These are phyloP conservation scores for Mobula hypostoma DNA, from an alignment of 2,113 vertebrate genomes.

Conservation along the genomic window DNA sequence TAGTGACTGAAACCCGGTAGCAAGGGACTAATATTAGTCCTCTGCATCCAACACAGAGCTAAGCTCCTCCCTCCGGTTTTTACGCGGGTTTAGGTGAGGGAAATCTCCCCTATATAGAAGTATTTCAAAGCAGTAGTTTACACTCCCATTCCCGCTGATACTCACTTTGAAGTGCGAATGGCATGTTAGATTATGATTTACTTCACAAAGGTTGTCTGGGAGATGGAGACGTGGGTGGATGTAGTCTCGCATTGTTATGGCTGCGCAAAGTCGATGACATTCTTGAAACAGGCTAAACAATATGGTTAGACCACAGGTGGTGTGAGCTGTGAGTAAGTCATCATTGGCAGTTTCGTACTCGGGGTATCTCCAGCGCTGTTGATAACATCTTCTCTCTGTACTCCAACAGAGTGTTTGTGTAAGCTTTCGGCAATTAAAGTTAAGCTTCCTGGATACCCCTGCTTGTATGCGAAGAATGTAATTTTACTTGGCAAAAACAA, in stretches of 20 bases:
- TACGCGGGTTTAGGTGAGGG: no score
- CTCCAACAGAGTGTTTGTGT: background rate
- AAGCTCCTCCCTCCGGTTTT: no score
- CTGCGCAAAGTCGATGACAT: no score
- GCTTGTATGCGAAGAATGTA: no score
- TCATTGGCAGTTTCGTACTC: background rate
- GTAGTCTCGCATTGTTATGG: background rate
- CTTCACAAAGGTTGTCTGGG: background rate
- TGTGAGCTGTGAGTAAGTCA: background rate
- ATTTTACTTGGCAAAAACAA: no score
- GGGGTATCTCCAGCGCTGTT: background rate
- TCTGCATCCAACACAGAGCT: no score
- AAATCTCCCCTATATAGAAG: background rate
- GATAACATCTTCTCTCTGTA: background rate
- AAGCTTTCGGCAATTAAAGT: no score
- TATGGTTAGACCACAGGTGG: background rate
- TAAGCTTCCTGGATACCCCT: no score
- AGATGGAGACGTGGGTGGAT: background rate
- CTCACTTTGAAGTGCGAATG: background rate
- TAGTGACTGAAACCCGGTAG: no score
- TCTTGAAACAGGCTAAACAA: background rate
- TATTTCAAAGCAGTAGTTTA: background rate
- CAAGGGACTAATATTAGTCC: no score
- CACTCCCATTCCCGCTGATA: no score
- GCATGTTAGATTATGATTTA: background rate